phyloP scores from a whole-genome alignment of 2,797 vertebrate genomes.

The Sebastes trivittatus region DNA sequence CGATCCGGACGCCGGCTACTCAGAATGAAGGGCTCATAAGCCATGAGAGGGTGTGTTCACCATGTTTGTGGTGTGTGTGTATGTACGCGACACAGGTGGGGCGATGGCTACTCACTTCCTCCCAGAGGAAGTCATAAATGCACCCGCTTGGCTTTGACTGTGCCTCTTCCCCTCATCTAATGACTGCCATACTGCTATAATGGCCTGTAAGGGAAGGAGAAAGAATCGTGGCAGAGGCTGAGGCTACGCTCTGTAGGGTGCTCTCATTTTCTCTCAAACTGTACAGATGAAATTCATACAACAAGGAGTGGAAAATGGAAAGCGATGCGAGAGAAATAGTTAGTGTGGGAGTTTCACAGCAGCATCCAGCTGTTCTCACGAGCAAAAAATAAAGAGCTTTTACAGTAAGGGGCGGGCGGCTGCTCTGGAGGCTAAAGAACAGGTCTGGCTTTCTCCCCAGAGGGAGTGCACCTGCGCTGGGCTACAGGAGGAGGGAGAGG shows the following conservation, averaged over 20 bases:
- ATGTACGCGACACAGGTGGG: conserved; percentile 85
- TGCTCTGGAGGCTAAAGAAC: conserved; percentile 46
- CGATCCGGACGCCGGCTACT: conserved; percentile 6
- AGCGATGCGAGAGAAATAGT: conserved; percentile 38
- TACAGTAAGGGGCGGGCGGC: conserved; percentile 54
- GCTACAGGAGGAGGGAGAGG: conserved; percentile 29
- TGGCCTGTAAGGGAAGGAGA: conserved; percentile 52
- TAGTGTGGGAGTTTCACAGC: conserved; percentile 60
- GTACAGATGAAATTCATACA: background rate
- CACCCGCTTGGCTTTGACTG: conserved; percentile 83
- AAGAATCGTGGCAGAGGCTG: conserved; percentile 7
- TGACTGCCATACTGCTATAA: conserved; percentile 82
- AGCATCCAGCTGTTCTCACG: conserved; percentile 70
- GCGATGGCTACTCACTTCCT: conserved; percentile 88
- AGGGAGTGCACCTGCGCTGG: conserved; percentile 75
- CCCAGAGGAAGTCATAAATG: conserved; percentile 93
- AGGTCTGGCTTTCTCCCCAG: conserved; percentile 64
- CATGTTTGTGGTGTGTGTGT: conserved; percentile 72
- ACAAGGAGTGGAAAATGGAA: conserved; percentile 24
- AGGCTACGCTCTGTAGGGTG: background rate
- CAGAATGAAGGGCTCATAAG: conserved; percentile 42
- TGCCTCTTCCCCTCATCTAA: conserved; percentile 79
- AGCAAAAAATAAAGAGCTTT: conserved; percentile 70
- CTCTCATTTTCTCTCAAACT: background rate
- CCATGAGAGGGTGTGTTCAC: conserved; percentile 56